These are phyloP conservation scores for Cryptoblepharus egeriae DNA, from an alignment of 2,797 vertebrate species.

Conservation along the genomic window DNA sequence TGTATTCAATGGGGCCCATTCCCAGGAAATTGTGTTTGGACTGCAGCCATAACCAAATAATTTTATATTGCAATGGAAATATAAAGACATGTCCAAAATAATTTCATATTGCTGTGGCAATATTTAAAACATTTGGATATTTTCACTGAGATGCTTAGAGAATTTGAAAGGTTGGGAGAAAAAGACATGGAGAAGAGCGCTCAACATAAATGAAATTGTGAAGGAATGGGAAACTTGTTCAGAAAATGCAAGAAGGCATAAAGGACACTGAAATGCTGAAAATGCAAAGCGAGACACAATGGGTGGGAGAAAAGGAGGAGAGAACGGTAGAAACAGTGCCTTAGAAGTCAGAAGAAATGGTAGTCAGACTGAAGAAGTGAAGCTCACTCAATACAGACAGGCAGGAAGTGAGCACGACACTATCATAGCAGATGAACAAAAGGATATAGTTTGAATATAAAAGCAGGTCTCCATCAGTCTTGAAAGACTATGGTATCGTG, in stretches of 20 bases:
- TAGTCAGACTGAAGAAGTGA: not conserved
- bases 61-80: no score
- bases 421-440: not conserved
- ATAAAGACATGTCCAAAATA: no score
- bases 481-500: no score
- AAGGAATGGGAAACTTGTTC: not conserved
- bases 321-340: not conserved
- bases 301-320: not conserved
- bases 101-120: not conserved
- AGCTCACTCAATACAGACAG: not conserved
- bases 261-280: not conserved
- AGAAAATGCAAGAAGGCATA: not conserved
- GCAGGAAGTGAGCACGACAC: not conserved
- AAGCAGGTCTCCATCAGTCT: no score
- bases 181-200: no score
- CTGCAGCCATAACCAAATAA: not conserved
- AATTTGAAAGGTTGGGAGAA: not conserved
- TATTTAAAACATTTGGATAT: not conserved
- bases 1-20: no score
- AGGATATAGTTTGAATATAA: slow-evolving; percentile 1
- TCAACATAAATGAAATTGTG: no score
- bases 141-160: not conserved
- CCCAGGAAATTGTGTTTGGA: no score
- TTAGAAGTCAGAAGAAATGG: not conserved
- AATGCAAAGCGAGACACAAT: slow-evolving; percentile 1